Evolutionary conservation across 2,113 vertebrate species (phyloP), one percentile per base, ranked within the genome.

Genomic region (Sigmodon hispidus): DNA sequence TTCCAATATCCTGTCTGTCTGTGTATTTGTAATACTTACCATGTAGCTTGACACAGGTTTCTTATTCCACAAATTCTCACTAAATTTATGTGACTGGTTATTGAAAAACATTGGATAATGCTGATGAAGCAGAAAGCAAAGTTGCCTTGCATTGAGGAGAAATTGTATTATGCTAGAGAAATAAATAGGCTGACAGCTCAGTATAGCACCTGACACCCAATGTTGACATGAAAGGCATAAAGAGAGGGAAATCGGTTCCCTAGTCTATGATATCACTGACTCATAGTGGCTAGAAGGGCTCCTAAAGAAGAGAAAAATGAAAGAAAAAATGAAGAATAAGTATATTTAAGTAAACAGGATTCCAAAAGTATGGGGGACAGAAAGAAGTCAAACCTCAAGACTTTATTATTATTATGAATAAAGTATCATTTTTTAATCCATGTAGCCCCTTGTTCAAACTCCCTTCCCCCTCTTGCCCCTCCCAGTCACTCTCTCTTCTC

Each of bases 21-120:
- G 85, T 55, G 10, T 45, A 69, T 72, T 83, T 86, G 40, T 61
- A 77, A 7, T 73, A 76, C 34, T 89, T 79, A 90, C 10, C 21
- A 80, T 21, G 65, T 34, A 91, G 89, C 67, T 89, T 93, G 63
- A 87, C 57, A 84, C 6, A n/a, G 59, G 86, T 26, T 90, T 45
- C 59, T 43, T 90, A 57, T 61, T 83, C 15, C 26, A 26, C 77
- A 92, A 85, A 69, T 89, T 55, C 45, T 92, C 11, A 70, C n/a
- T 45, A 29, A 83, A 77, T 77, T 52, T 93, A 90, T 40, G 50
- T 59, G 77, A 79, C 45, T 72, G 43, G 45, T 43, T 73, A 8
- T 9, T 59, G 10, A 61, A 79, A 87, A 91, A 67, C 61, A 81
- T 17, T 43, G 57, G n/a, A 15, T 31, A 4, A 57, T 55, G 40